Conservation (phyloP, 2,888 invertebrate species). For the Tetragonula carbonaria region DNA sequence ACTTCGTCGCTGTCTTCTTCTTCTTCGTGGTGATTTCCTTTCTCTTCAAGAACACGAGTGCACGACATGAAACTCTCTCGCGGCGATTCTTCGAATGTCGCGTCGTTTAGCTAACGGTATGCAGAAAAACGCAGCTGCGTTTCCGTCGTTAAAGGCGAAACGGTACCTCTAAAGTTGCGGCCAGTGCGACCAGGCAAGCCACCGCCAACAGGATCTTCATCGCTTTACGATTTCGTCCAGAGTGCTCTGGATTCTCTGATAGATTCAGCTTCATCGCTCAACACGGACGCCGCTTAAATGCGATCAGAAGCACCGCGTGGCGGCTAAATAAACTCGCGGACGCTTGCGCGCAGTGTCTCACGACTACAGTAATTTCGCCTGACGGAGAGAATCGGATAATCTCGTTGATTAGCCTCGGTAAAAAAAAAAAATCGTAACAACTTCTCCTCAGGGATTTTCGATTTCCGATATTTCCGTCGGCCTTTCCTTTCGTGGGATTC, state of each 20-base stretch:
- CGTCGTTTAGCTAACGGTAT: conserved; percentile 44
- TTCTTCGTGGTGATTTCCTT: background rate
- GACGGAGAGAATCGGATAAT: too few species aligned
- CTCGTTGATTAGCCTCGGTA: background rate
- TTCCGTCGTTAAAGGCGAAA: conserved; percentile 44
- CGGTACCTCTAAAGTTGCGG: conserved; percentile 66
- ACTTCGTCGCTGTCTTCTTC: background rate
- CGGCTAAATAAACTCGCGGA: conserved; percentile 11
- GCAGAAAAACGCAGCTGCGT: conserved; percentile 46
- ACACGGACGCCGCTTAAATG: conserved; percentile 11
- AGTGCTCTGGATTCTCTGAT: conserved; percentile 21
- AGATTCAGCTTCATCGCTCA: conserved; percentile 37
- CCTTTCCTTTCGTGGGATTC: too few species aligned
- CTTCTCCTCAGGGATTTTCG: too few species aligned
- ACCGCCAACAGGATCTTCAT: conserved; percentile 66
- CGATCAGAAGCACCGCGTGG: conserved; percentile 30
- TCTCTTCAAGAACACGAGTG: background rate
- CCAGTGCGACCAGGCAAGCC: conserved; percentile 51
- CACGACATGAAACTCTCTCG: background rate
- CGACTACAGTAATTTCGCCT: background rate
- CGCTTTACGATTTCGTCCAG: conserved; percentile 48
- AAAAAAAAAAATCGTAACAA: too few species aligned
- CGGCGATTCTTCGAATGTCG: conserved; percentile 12
- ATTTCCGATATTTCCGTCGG: too few species aligned
- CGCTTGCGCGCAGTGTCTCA: conserved; percentile 35